Percentiles rank a stretch among this genome's conserved stretches.
These are phyloP conservation scores for Monomorium pharaonis DNA, from an alignment of 1,140 invertebrate genomes.

Conservation along the genomic window DNA sequence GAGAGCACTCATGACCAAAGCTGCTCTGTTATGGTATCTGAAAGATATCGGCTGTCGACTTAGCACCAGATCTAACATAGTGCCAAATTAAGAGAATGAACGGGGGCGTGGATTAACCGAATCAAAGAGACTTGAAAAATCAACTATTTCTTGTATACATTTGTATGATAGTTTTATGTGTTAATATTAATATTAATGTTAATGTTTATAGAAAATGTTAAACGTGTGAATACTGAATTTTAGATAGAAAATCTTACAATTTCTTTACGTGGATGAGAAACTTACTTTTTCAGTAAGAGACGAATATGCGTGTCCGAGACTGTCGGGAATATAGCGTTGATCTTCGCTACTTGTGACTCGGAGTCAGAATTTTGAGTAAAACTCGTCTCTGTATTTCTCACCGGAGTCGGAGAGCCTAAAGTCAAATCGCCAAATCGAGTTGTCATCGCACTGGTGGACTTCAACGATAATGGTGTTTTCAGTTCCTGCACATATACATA, in stretches of 20 bases:
- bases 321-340: slow-evolving; percentile 96
- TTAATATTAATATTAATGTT: neutral
- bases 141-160: neutral
- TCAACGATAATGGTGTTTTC: slow-evolving; percentile 85
- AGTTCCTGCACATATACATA: slow-evolving; percentile 81
- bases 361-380: slow-evolving; percentile 87
- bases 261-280: slow-evolving; percentile 36
- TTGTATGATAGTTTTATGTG: neutral
- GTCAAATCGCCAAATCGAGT: slow-evolving; percentile 83
- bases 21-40: slow-evolving; percentile 96
- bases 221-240: slow-evolving; percentile 1
- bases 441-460: slow-evolving; percentile 81
- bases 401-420: slow-evolving; percentile 80
- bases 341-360: slow-evolving; percentile 91
- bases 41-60: slow-evolving; percentile 83
- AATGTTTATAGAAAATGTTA: slow-evolving; percentile 14
- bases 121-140: neutral
- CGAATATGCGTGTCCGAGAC: slow-evolving; percentile 95
- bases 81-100: slow-evolving; percentile 55
- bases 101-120: neutral
- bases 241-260: neutral
- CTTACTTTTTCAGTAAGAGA: slow-evolving; percentile 95
- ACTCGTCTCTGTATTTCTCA: slow-evolving; percentile 89
- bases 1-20: slow-evolving; percentile 95
- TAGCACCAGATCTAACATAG: slow-evolving; percentile 72